phyloP scores from a whole-genome alignment of 2,888 invertebrate genomes.

The Sesia apiformis region DNA sequence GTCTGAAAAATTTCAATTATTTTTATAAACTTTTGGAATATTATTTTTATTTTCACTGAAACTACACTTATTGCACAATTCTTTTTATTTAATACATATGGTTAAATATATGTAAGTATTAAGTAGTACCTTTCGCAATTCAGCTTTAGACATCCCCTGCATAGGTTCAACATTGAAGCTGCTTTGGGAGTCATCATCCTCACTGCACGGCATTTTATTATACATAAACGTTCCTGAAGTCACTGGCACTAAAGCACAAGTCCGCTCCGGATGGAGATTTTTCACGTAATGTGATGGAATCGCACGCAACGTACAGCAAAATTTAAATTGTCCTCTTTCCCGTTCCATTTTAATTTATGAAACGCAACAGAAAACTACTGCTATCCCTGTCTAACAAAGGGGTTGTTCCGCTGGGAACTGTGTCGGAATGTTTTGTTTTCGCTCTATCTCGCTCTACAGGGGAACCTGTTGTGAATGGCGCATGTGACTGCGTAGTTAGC shows the following conservation, averaged over 20 bases:
- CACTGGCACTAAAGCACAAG: constrained; percentile 15
- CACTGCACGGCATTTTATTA: constrained; percentile 75
- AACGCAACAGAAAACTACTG: constrained; percentile 20
- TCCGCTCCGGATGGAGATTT: constrained; percentile 23
- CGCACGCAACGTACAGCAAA: constrained; percentile 41
- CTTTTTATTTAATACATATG: neutral
- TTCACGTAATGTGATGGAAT: constrained; percentile 31
- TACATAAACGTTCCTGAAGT: neutral
- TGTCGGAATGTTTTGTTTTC: constrained; percentile 72
- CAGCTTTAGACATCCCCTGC: constrained; percentile 79
- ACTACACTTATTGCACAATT: neutral
- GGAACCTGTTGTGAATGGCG: constrained; percentile 55
- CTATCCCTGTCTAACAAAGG: constrained; percentile 30
- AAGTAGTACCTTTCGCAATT: constrained; percentile 76
- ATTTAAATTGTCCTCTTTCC: constrained; percentile 52
- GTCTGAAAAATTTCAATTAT: constrained; percentile 76
- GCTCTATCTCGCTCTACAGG: constrained; percentile 51
- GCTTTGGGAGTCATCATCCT: constrained; percentile 73
- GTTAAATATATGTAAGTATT: neutral
- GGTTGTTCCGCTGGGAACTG: constrained; percentile 53
- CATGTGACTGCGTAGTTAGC: constrained; percentile 25
- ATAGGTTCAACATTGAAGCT: constrained; percentile 65
- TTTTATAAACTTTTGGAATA: neutral
- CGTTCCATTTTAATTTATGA: constrained; percentile 39
- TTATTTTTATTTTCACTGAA: neutral